Base-by-base conservation (phyloP, 2,888 invertebrate species). In the Lampropteryx suffumata region DNA sequence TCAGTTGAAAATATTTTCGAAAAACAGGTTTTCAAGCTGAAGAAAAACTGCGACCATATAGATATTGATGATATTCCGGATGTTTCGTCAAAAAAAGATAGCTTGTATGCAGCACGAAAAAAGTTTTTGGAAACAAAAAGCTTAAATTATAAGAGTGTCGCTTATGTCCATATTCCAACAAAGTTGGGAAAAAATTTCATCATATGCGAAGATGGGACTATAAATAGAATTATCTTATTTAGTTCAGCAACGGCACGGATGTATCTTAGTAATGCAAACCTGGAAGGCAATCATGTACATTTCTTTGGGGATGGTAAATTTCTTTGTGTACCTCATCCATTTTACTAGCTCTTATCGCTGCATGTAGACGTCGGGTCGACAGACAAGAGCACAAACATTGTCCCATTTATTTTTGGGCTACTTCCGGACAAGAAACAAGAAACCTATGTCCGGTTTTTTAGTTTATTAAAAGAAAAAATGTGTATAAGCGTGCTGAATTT, bases 41-140 rank as follows among this genome's bases (percentile, higher is more conserved):
- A 53, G 44, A 48, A 44, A 36, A 39, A 43, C 34, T 47, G 47
- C 39, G 24, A 39, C 10, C 29, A 17, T 17, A 28, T 12, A 21
- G 39, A 51, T 12, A 44, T 44, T 30, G 43, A 37, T 28, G 36
- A 39, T 42, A 47, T 52, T 42, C 46, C 51, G 32, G 33, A 45
- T 12, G 43, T 43, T 42, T 34, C 39, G 14, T 47, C 52, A 28
- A 43, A 43, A 47, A 52, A 44, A 47, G 43, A 47, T 44, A 39
- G 43, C 24, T 17, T 52, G 30, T 48, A 48, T 30, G 30, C 26
- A 36, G 47, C 43, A 34, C 39, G 44, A 48, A 52, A 52, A 39
- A 42, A 36, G 33, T 46, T 47, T 47, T 47, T 51, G 42, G 43
- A 52, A 40, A 47, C 43, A 17, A 42, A 47, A 39, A 47, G 47